These are phyloP conservation scores for Clarias fuscus DNA, from an alignment of 2,797 vertebrate genomes.

Conservation along the genomic window DNA sequence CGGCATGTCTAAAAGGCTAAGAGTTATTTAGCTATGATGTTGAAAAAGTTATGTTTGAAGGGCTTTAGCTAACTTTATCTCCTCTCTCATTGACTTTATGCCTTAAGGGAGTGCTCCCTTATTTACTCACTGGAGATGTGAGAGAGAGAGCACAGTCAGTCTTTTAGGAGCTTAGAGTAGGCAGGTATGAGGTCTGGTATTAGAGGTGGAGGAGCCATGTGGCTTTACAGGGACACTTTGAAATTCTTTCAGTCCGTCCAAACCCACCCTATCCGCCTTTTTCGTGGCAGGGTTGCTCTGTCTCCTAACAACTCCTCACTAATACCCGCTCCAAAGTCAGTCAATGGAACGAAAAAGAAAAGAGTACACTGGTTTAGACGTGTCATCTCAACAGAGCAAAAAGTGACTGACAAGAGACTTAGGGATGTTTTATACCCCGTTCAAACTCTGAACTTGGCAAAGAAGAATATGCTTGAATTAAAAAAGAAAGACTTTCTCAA, in stretches of 20 bases:
- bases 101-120: conserved; percentile 37
- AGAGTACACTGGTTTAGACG: conserved; percentile 44
- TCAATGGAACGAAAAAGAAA: conserved; percentile 47
- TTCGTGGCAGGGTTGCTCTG: conserved; percentile 47
- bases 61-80: conserved; percentile 28
- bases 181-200: conserved; percentile 57
- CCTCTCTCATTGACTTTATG: conserved; percentile 25
- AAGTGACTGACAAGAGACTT: conserved; percentile 50
- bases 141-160: conserved; percentile 41
- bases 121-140: conserved; percentile 51
- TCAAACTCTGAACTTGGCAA: conserved; percentile 41
- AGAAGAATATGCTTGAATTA: conserved; percentile 27
- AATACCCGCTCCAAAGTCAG: conserved; percentile 54
- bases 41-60: conserved; percentile 33
- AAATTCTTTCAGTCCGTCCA: conserved; percentile 55
- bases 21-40: conserved; percentile 5
- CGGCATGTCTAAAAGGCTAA: too few species aligned
- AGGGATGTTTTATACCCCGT: conserved; percentile 53
- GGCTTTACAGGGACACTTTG: conserved; percentile 61
- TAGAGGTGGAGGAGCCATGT: conserved; percentile 53
- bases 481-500: conserved; percentile 45
- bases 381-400: conserved; percentile 33
- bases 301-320: conserved; percentile 52
- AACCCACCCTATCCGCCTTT: conserved; percentile 36
- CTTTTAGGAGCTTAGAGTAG: conserved; percentile 51